Percentiles rank a stretch among this genome's conserved stretches.
Evolutionary conservation across 2,113 vertebrate genomes (phyloP).

Genomic region (Ardeotis arabs): DNA sequence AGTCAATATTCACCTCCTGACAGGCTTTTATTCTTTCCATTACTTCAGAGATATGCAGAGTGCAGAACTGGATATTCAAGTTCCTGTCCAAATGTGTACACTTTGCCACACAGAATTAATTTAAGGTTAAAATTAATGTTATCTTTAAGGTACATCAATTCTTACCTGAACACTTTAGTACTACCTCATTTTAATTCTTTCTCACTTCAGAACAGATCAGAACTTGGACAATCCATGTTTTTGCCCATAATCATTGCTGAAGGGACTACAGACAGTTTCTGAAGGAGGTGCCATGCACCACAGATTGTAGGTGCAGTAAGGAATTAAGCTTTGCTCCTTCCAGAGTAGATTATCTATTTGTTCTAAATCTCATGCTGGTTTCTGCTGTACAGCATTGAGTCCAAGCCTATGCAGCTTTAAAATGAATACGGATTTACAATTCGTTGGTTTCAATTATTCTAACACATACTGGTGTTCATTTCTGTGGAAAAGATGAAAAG

Average conservation of each 20-base stretch:
- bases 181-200: background rate
- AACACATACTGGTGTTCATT: constrained; percentile 4
- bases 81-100: background rate
- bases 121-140: background rate
- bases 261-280: background rate
- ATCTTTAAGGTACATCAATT: background rate
- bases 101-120: background rate
- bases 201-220: background rate
- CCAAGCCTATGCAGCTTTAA: background rate
- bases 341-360: background rate
- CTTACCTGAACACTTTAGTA: background rate
- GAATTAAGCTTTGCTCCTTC: background rate
- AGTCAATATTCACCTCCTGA: constrained; percentile 43
- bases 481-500: background rate
- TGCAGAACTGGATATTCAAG: background rate
- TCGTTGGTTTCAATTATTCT: constrained; percentile 49
- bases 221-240: background rate
- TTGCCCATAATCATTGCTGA: background rate
- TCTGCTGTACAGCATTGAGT: background rate
- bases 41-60: background rate
- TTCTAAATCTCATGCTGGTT: background rate
- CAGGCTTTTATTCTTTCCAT: background rate
- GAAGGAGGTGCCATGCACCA: background rate
- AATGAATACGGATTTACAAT: constrained; percentile 25
- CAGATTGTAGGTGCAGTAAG: background rate